Evolutionary conservation across 2,797 vertebrate genomes (phyloP).

Genomic region (Pristis pectinata): DNA sequence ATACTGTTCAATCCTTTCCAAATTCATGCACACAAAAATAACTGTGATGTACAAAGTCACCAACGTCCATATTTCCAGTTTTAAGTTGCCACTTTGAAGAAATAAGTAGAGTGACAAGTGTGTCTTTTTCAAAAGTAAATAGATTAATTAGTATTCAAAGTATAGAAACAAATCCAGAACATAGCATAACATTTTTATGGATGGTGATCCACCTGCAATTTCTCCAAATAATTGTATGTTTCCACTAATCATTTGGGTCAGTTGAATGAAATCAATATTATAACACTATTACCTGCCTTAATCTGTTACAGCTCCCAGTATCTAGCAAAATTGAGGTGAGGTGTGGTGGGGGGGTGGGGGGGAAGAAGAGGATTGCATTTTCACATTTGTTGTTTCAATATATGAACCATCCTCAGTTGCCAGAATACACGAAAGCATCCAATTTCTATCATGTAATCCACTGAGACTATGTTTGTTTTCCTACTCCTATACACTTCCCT

Average conservation of each 20-base stretch:
- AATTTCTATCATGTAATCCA: neutral
- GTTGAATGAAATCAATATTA: neutral
- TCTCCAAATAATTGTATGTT: neutral
- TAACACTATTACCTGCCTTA: neutral
- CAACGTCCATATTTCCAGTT: neutral
- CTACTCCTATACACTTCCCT: neutral
- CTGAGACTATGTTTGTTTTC: neutral
- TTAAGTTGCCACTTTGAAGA: neutral
- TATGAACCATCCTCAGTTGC: neutral
- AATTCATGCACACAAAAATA: neutral
- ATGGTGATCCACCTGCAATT: neutral
- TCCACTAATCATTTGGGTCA: neutral
- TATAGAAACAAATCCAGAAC: neutral
- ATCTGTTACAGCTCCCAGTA: neutral
- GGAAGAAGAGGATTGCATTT: neutral
- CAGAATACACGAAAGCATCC: neutral
- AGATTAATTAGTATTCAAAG: neutral
- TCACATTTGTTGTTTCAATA: neutral
- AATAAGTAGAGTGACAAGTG: neutral
- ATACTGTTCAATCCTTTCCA: neutral
- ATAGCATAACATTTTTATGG: neutral
- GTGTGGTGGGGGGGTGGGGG: neutral
- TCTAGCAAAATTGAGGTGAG: neutral
- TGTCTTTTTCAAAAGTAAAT: neutral
- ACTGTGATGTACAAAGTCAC: neutral